phyloP scores from a whole-genome alignment of 2,888 invertebrate species.

The Aphrophora alni region DNA sequence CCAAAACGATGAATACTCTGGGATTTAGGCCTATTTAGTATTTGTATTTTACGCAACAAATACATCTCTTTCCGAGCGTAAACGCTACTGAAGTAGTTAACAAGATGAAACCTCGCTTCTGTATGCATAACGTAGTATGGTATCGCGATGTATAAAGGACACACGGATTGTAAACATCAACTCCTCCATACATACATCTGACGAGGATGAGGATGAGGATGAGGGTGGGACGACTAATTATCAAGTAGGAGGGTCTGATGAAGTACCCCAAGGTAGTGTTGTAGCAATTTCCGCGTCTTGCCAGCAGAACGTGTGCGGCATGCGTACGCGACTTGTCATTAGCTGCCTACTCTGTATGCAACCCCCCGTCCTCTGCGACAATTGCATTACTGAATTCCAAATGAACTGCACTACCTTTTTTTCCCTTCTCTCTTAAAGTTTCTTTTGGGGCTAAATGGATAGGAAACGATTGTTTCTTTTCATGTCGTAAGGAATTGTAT shows the following conservation, averaged over 20 bases:
- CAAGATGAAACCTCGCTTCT: too few relatives aligned
- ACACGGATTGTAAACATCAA: not conserved
- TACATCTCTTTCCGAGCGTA: not conserved
- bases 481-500: too few relatives aligned
- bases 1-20: too few relatives aligned
- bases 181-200: not conserved
- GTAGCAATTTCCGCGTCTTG: slow-evolving; percentile 9
- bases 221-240: not conserved
- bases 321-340: not conserved
- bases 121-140: not conserved
- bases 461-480: not conserved
- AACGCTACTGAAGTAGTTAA: not conserved
- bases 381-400: slow-evolving; percentile 3
- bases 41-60: not conserved
- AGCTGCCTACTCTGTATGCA: not conserved
- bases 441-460: not conserved
- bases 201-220: not conserved
- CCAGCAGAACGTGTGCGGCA: not conserved
- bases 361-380: not conserved
- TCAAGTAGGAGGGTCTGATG: slow-evolving; percentile 4
- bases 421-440: not conserved
- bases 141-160: not conserved
- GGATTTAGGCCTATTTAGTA: too few relatives aligned
- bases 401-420: not conserved
- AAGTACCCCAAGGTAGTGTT: slow-evolving; percentile 9